phyloP scores from a whole-genome alignment of 2,888 invertebrate genomes.

The Tenthredo scrophulariae region DNA sequence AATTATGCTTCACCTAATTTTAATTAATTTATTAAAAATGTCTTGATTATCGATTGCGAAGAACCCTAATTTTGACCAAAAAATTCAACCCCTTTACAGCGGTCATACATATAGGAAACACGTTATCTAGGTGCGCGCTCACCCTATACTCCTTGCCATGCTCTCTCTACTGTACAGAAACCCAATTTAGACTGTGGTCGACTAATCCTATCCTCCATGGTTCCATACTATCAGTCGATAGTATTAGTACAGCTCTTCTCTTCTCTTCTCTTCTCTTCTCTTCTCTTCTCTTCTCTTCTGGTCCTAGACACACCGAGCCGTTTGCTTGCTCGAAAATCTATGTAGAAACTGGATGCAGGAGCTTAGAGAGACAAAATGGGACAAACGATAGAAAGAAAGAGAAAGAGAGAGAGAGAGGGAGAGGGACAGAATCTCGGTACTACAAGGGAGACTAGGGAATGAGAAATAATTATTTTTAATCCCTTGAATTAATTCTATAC shows the following conservation, averaged over 20 bases:
- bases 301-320: slow-evolving; percentile 17
- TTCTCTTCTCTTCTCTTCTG: slow-evolving; percentile 51
- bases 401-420: not conserved
- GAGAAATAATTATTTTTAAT: slow-evolving; percentile 39
- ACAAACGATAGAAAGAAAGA: not conserved
- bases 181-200: slow-evolving; percentile 77
- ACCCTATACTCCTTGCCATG: slow-evolving; percentile 54
- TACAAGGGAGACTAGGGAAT: not conserved
- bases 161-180: slow-evolving; percentile 73
- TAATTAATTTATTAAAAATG: too few relatives aligned
- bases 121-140: slow-evolving; percentile 58
- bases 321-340: not conserved
- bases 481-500: slow-evolving; percentile 28
- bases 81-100: too few relatives aligned
- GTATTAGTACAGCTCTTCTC: slow-evolving; percentile 62
- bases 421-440: not conserved
- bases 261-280: slow-evolving; percentile 53
- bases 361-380: not conserved
- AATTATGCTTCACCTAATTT: not conserved
- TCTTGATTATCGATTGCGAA: too few relatives aligned
- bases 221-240: slow-evolving; percentile 74
- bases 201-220: slow-evolving; percentile 74
- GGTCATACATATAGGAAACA: too few relatives aligned
- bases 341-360: not conserved
- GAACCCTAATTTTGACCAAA: too few relatives aligned